These are phyloP conservation scores for Clitarchus hookeri DNA, from an alignment of 2,888 invertebrate species.

Conservation along the genomic window DNA sequence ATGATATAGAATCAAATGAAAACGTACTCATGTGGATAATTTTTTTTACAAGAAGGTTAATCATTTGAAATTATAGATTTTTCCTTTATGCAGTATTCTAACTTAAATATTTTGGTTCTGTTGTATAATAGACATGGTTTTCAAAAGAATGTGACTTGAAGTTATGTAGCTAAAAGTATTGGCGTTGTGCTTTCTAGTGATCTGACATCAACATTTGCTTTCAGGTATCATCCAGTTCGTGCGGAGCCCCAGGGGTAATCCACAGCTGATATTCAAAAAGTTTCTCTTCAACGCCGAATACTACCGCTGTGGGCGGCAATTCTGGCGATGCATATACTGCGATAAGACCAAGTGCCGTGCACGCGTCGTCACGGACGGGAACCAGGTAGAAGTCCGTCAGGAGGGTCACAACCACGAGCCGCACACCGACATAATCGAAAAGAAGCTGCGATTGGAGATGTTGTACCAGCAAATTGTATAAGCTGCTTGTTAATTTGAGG, in stretches of 20 bases:
- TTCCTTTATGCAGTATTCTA: no score
- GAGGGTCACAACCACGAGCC: background rate
- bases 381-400: background rate
- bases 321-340: background rate
- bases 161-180: no score
- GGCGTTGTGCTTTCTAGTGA: no score
- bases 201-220: background rate
- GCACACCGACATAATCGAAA: background rate
- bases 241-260: background rate
- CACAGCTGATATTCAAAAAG: background rate
- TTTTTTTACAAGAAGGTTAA: no score
- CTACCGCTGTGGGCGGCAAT: background rate
- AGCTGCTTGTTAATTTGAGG: no score
- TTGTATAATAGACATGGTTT: no score
- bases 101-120: no score
- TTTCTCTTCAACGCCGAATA: background rate
- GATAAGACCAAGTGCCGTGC: slow-evolving; percentile 7
- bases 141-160: no score
- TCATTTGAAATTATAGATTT: no score
- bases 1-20: no score
- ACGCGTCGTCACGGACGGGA: background rate
- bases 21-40: no score
- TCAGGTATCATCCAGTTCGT: background rate
- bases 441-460: background rate
- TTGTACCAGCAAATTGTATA: no score